These are phyloP conservation scores for Phaedon cochleariae DNA, from an alignment of 2,888 invertebrate species.

Conservation along the genomic window DNA sequence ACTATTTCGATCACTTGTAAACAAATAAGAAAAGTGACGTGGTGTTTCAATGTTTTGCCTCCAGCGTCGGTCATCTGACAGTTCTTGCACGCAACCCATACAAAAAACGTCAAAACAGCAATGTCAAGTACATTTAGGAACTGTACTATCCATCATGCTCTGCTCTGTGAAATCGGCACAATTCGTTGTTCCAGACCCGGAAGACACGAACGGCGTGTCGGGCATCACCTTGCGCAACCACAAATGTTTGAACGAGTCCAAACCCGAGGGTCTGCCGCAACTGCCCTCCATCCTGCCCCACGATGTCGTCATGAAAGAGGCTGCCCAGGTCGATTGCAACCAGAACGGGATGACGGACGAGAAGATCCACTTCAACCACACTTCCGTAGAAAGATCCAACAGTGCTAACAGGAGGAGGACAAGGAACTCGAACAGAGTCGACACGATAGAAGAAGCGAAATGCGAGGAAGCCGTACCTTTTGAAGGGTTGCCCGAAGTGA, in stretches of 20 bases:
- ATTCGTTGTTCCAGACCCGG: conserved; percentile 19
- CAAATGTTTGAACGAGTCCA: conserved; percentile 63
- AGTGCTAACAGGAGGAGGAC: conserved; percentile 21
- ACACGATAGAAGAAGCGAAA: conserved; percentile 23
- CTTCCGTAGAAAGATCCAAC: neutral
- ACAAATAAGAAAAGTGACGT: too few relatives aligned
- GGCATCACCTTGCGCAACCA: conserved; percentile 72
- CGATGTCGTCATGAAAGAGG: conserved; percentile 8
- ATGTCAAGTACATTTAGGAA: too few relatives aligned
- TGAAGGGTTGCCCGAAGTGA: too few relatives aligned
- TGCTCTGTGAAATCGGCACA: too few relatives aligned
- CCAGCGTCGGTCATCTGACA: too few relatives aligned
- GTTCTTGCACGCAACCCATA: too few relatives aligned
- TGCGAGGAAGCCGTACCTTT: too few relatives aligned
- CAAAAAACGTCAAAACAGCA: too few relatives aligned
- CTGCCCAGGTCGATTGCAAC: conserved; percentile 43
- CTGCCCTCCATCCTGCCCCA: conserved; percentile 21
- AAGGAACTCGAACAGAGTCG: conserved; percentile 24
- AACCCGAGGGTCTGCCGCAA: conserved; percentile 19
- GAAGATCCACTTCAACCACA: conserved; percentile 22
- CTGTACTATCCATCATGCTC: too few relatives aligned
- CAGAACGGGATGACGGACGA: conserved; percentile 46
- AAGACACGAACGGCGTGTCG: conserved; percentile 43
- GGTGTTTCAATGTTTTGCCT: too few relatives aligned
- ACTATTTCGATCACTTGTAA: too few relatives aligned